Evolutionary conservation across 2,797 vertebrate genomes (phyloP).

Genomic region (Sebastiscus albofasciatus): DNA sequence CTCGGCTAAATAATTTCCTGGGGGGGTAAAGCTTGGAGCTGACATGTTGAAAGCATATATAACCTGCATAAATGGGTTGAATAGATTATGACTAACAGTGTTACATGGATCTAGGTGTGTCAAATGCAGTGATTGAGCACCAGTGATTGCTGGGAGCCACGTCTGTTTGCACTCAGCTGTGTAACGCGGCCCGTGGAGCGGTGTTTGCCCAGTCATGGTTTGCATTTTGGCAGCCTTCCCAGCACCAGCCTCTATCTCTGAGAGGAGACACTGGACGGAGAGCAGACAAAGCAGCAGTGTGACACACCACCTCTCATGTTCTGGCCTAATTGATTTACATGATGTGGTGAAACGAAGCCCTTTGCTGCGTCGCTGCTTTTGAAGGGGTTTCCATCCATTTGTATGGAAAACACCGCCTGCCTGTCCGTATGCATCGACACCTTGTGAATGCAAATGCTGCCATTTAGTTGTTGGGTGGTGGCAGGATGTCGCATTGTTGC

Average conservation of each 20-base stretch:
- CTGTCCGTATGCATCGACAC: neutral
- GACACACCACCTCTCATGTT: slow-evolving; percentile 55
- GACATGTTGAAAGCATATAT: neutral
- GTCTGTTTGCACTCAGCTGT: slow-evolving; percentile 15
- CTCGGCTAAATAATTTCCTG: neutral
- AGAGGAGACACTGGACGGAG: slow-evolving; percentile 45
- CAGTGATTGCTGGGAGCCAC: slow-evolving; percentile 15
- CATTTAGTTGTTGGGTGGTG: neutral
- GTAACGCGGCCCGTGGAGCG: slow-evolving; percentile 20
- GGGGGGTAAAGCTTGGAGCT: neutral
- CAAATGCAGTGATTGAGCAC: slow-evolving; percentile 23
- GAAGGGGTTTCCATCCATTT: neutral
- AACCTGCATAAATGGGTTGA: slow-evolving; percentile 19
- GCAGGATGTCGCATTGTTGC: neutral
- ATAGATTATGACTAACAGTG: slow-evolving; percentile 24
- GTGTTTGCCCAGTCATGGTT: slow-evolving; percentile 61
- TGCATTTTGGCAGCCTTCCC: slow-evolving; percentile 60
- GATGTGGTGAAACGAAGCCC: slow-evolving; percentile 41
- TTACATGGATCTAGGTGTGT: slow-evolving; percentile 16
- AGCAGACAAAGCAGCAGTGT: slow-evolving; percentile 66
- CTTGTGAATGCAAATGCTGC: slow-evolving; percentile 18
- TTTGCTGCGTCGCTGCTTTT: neutral
- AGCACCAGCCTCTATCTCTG: slow-evolving; percentile 36
- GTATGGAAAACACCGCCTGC: neutral
- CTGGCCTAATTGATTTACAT: slow-evolving; percentile 60